These are phyloP conservation scores for Cryptocephalus moraei DNA, from an alignment of 2,888 invertebrate genomes.

Conservation along the genomic window DNA sequence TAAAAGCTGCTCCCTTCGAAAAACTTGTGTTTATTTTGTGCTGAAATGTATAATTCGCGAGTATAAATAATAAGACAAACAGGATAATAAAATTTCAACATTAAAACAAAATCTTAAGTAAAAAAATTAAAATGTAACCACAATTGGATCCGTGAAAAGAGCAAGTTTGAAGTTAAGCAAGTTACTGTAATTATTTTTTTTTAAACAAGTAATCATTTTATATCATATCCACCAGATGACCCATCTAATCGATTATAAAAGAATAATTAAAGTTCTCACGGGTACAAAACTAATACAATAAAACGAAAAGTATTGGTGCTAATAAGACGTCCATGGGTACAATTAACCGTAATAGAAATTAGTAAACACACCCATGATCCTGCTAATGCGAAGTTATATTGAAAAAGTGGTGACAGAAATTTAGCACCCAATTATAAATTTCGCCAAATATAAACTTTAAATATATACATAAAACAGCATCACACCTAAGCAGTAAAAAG, in stretches of 20 bases:
- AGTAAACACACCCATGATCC: not conserved
- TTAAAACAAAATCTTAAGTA: conserved; percentile 29
- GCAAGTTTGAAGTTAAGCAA: conserved; percentile 10
- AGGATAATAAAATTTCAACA: conserved; percentile 32
- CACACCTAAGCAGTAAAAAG: conserved; percentile 35
- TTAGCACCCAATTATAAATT: conserved; percentile 33
- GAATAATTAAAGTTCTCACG: not conserved
- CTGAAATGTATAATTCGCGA: conserved; percentile 29
- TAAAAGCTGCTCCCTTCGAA: too few species aligned
- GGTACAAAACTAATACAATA: not conserved
- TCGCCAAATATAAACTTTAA: conserved; percentile 23
- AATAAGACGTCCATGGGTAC: too few species aligned
- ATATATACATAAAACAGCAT: conserved; percentile 34
- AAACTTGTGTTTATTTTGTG: conserved; percentile 27
- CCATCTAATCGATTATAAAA: not conserved
- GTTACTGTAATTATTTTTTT: conserved; percentile 6
- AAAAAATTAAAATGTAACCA: conserved; percentile 16
- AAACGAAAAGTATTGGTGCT: too few species aligned
- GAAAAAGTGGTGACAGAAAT: conserved; percentile 19
- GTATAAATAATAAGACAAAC: conserved; percentile 29
- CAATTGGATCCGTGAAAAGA: conserved; percentile 10
- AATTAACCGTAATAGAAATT: not conserved
- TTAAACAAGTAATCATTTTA: conserved; percentile 1
- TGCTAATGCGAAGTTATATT: not conserved
- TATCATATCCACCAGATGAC: not conserved